Conservation (phyloP, 2,113 vertebrate genomes). For the Prionailurus bengalensis region DNA sequence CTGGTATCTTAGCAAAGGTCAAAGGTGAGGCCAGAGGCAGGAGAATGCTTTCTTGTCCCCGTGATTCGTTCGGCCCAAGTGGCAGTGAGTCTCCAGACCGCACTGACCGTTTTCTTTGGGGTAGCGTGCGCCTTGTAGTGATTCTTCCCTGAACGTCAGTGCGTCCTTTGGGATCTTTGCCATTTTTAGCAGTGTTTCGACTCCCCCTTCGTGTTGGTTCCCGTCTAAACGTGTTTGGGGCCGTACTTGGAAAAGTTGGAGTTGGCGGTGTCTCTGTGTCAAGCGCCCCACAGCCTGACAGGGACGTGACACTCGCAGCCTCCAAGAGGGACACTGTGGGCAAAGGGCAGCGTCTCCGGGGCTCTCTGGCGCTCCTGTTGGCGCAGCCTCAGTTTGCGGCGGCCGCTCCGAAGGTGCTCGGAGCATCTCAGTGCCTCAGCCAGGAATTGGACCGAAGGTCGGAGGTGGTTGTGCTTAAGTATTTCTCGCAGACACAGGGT, state of each 20-base stretch:
- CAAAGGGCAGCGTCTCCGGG: neutral
- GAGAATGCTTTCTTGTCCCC: neutral
- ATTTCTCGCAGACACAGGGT: neutral
- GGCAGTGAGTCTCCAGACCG: neutral
- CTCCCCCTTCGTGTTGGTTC: no score
- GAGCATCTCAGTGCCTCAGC: neutral
- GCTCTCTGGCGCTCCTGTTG: neutral
- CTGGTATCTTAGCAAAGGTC: neutral
- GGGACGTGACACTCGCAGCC: neutral
- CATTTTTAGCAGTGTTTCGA: neutral
- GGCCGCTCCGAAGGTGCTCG: neutral
- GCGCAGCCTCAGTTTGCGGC: neutral
- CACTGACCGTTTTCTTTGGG: neutral
- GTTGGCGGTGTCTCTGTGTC: neutral
- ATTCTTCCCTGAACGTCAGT: neutral
- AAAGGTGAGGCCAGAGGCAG: neutral
- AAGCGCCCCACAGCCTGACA: neutral
- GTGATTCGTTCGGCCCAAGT: neutral
- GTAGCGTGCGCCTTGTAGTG: neutral
- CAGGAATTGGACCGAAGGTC: neutral
- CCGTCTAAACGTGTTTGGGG: no score
- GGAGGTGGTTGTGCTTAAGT: neutral
- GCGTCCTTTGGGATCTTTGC: neutral
- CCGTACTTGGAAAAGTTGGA: neutral
- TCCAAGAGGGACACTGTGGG: neutral